A percentile compares a stretch with the other conserved stretches of the same genome.
These are phyloP conservation scores for Drosophila monieri DNA, from an alignment of 2,888 invertebrate genomes.

Conservation along the genomic window DNA sequence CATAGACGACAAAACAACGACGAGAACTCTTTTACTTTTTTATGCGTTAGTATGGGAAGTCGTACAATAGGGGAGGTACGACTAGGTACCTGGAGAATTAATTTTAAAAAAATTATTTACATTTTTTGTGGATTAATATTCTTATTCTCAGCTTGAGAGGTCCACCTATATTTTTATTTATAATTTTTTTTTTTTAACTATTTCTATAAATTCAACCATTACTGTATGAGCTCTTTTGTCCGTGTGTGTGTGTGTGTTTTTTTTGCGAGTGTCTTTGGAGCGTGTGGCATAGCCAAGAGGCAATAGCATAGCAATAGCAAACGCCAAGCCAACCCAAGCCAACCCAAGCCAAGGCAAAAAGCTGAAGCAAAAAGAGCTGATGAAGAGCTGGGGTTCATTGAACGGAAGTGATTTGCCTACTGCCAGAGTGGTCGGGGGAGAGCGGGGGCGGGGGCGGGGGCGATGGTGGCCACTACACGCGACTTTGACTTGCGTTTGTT, in stretches of 20 bases:
- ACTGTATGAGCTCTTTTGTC: conserved; percentile 36
- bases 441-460: not conserved
- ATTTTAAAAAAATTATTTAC: not conserved
- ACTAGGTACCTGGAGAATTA: not conserved
- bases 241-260: conserved; percentile 28
- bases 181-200: not conserved
- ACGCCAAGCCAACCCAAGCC: not conserved
- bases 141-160: too few relatives aligned
- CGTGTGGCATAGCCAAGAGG: conserved; percentile 50
- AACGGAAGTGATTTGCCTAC: conserved; percentile 82
- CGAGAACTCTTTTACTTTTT: conserved; percentile 33
- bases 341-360: not conserved
- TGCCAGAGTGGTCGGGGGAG: conserved; percentile 41
- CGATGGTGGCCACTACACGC: conserved; percentile 27
- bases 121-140: too few relatives aligned
- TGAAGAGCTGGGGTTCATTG: conserved; percentile 79
- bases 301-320: conserved; percentile 45
- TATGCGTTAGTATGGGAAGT: conserved; percentile 1
- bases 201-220: conserved; percentile 18
- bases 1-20: conserved; percentile 35
- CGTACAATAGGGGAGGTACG: not conserved
- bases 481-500: conserved; percentile 49
- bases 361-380: conserved; percentile 44
- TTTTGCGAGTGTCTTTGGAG: conserved; percentile 19
- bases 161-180: too few relatives aligned